Base-by-base conservation (phyloP, 2,113 vertebrate species). In the Syngnathus scovelli region DNA sequence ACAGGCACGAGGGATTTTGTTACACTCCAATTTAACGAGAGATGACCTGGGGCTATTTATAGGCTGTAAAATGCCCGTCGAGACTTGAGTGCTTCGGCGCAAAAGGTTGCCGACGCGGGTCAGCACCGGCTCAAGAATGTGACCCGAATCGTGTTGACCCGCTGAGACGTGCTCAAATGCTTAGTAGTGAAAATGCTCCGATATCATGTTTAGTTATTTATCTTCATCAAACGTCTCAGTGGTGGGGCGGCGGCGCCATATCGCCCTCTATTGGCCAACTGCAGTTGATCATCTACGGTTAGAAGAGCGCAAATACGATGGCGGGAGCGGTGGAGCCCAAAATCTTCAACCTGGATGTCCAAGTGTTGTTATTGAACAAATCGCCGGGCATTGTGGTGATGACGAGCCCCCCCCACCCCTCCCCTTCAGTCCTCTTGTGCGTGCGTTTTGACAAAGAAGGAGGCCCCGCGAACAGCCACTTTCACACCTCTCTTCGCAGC, bases 1-100 rank as follows among this genome's bases (percentile, higher is more conserved):
- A 44, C 58, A 63, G 61, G 79, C 83, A 66, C 71, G 36, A 81
- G 68, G 73, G 74, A 77, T 86, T 85, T 81, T 78, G 78, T 78
- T 70, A 67, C 78, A 75, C 70, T 70, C 27, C 27, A 33, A 66
- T 80, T 87, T 88, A 86, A 89, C 81, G 83, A 78, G 71, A 78
- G 72, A 87, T 85, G 89, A 88, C 85, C 83, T 88, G 38, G 59
- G 83, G 80, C 71, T 74, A 84, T 90, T 90, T 83, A 84, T 60
- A 72, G 85, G 78, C 82, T 36, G 68, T 89, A 80, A 87, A 88
- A 64, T 74, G 67, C 68, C 56, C 72, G 70, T 58, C 70, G 72
- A 69, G 74, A 80, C 80, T 84, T 82, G 63, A 84, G 78, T 74
- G 64, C 41, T 10, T 8, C 41, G 41, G 41, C 8, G 41, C 44